phyloP scores from a whole-genome alignment of 1,140 invertebrate species.

The Leptinotarsa texana region DNA sequence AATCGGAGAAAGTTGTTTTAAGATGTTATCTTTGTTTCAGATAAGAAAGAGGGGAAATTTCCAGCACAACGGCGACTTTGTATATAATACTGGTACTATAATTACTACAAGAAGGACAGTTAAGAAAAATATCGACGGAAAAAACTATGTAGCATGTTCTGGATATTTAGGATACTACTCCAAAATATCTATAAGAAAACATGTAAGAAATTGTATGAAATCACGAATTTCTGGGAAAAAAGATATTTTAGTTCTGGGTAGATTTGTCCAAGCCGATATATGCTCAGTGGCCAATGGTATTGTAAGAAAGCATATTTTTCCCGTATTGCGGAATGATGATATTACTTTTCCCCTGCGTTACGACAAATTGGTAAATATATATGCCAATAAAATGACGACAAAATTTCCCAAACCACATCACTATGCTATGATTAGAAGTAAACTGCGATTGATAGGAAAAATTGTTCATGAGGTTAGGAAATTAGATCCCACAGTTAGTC shows the following conservation, averaged over 20 bases:
- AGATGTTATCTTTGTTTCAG: neutral
- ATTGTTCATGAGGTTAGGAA: conserved; percentile 13
- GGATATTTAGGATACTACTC: conserved; percentile 22
- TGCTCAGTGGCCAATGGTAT: neutral
- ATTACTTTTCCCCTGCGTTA: neutral
- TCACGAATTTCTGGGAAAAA: neutral
- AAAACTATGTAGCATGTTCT: conserved; percentile 12
- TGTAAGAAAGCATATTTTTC: conserved; percentile 16
- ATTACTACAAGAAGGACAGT: neutral
- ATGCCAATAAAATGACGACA: conserved; percentile 15
- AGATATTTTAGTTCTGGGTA: neutral
- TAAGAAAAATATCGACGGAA: neutral
- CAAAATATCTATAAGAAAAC: conserved; percentile 11
- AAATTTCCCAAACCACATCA: conserved; percentile 20
- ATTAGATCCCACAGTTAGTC: neutral
- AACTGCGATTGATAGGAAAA: conserved; percentile 18
- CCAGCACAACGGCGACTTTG: neutral
- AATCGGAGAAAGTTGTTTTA: neutral
- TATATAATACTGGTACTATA: neutral
- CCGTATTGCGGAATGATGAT: conserved; percentile 20
- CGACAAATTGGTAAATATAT: conserved; percentile 20
- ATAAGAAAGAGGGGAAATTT: conserved; percentile 10
- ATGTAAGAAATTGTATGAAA: conserved; percentile 3
- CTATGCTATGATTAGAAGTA: conserved; percentile 20
- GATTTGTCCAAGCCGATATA: neutral